Percentiles rank a stretch among this genome's conserved stretches.
These are phyloP conservation scores for Halictus quadricinctus DNA, from an alignment of 2,888 invertebrate genomes.

Conservation along the genomic window DNA sequence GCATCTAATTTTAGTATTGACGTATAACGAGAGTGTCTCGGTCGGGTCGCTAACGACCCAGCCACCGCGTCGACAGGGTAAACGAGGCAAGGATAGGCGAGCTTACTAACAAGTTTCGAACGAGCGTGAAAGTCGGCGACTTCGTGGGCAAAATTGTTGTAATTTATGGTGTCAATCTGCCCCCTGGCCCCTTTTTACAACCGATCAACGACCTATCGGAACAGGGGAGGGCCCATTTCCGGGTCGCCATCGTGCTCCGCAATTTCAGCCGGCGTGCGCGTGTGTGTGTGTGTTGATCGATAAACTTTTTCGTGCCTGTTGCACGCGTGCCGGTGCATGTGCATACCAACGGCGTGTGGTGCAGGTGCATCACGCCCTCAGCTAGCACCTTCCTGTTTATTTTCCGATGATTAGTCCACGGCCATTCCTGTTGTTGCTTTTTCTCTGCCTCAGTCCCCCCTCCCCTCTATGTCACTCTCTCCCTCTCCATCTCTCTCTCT, in stretches of 20 bases:
- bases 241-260: slow-evolving; percentile 28
- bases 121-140: neutral
- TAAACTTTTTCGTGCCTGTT: slow-evolving; percentile 59
- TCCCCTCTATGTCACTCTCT: too few relatives aligned
- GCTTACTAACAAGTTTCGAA: neutral
- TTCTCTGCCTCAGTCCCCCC: neutral
- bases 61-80: too few relatives aligned
- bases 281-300: slow-evolving; percentile 30
- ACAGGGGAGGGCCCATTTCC: slow-evolving; percentile 24
- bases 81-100: neutral
- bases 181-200: neutral
- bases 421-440: neutral
- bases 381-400: slow-evolving; percentile 65
- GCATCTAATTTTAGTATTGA: neutral
- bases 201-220: slow-evolving; percentile 7
- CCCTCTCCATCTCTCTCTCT: neutral
- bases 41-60: neutral
- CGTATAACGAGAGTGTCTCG: neutral
- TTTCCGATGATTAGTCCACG: slow-evolving; percentile 64
- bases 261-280: slow-evolving; percentile 32
- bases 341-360: slow-evolving; percentile 43
- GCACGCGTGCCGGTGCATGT: slow-evolving; percentile 58
- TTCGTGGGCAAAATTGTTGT: neutral
- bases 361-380: slow-evolving; percentile 64
- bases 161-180: neutral